Evolutionary conservation across 2,797 vertebrate genomes (phyloP), one percentile per base, ranked within the genome.

Genomic region (Hyperoplus immaculatus): DNA sequence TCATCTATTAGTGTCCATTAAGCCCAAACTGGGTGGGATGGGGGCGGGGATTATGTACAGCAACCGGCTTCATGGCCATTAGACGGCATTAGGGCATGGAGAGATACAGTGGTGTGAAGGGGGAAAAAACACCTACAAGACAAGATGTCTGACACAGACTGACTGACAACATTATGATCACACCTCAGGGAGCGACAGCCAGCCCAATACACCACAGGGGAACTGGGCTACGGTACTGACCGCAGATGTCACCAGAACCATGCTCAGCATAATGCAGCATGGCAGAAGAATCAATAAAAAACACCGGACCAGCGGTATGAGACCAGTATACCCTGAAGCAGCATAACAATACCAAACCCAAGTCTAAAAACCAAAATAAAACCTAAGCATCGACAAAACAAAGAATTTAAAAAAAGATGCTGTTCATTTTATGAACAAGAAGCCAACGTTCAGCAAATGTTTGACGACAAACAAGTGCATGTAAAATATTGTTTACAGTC

Each of bases 1-100:
- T 92, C 90, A 93, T 94, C 90, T 89, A 92, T 93, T 89, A 88
- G 82, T 84, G 83, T 94, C 93, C 91, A 94, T 92, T 93, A 94
- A 92, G 78, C 18, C 80, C 75, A 54, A 86, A 72, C 77, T 87
- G 82, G 89, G 88, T 90, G 86, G 88, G 88, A 85, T 83, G 75
- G 78, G 81, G 83, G 88, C 73, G 78, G 81, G 83, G 88, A 88
- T 91, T 92, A 92, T 65, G 79, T 81, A 72, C 79, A 89, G 83
- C 85, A 74, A 71, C 78, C 60, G 72, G 72, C 73, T 78, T 77
- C 74, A n/a, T 77, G 29, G 78, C 84, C 87, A 93, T 93, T 90
- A 93, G 82, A 87, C 72, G 72, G 75, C 84, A 90, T 87, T 81
- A 87, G 80, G 66, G 81, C 76, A 87, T 76, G 53, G 74, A 83